Percentiles rank a stretch among this genome's conserved stretches.
Evolutionary conservation across 2,888 invertebrate genomes (phyloP).

Genomic region (Petrolisthes manimaculis): DNA sequence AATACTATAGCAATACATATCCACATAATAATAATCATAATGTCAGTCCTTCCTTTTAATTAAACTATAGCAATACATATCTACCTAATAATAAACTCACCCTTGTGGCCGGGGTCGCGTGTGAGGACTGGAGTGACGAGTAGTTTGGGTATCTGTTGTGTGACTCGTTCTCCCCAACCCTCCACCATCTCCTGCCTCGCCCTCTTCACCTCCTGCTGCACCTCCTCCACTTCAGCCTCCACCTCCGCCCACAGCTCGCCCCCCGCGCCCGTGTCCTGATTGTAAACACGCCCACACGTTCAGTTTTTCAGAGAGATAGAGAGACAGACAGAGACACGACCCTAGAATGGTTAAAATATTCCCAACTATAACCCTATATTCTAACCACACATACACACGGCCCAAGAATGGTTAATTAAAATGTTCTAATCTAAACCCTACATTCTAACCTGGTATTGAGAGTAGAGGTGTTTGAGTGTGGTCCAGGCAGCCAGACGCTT

Average conservation of each 20-base stretch:
- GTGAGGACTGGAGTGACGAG: constrained; percentile 58
- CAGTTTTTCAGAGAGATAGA: background rate
- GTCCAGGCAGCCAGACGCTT: constrained; percentile 62
- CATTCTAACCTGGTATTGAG: constrained; percentile 31
- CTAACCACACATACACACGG: background rate
- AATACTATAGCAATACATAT: background rate
- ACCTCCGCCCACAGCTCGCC: constrained; percentile 60
- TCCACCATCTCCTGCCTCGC: constrained; percentile 50
- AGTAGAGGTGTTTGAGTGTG: constrained; percentile 53
- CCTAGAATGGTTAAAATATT: background rate
- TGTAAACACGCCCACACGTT: no score
- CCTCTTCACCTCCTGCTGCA: constrained; percentile 42
- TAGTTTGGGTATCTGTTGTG: constrained; percentile 56
- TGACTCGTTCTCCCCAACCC: constrained; percentile 42
- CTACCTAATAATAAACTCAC: background rate
- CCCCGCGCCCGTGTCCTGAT: constrained; percentile 47
- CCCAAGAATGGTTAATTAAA: background rate
- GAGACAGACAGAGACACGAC: background rate
- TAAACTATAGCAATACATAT: no score
- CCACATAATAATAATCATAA: background rate
- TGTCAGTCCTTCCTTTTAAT: no score
- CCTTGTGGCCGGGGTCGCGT: constrained; percentile 28
- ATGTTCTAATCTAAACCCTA: background rate
- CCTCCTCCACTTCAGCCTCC: constrained; percentile 59
- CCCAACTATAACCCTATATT: background rate